Conservation (phyloP, 2,888 invertebrate species). For the Sarcophaga subvicina region DNA sequence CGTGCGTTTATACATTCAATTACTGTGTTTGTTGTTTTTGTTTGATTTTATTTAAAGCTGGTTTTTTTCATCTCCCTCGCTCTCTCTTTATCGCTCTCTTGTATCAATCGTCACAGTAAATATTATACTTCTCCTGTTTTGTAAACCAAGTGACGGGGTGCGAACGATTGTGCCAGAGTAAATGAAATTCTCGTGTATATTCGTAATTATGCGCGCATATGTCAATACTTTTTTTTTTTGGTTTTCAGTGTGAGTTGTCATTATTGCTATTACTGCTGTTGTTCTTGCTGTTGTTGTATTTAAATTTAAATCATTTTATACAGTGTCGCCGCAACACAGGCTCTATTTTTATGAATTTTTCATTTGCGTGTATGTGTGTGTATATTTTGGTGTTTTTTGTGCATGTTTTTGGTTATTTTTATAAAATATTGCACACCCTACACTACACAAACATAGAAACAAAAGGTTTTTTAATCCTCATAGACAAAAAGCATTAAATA, state of each 20-base stretch:
- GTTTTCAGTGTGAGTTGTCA: constrained; percentile 50
- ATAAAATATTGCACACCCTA: not conserved
- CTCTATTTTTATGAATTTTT: constrained; percentile 43
- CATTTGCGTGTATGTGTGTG: not conserved
- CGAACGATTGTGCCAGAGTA: constrained; percentile 7
- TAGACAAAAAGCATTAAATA: too few species aligned
- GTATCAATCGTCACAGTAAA: not conserved
- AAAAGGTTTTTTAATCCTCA: too few species aligned
- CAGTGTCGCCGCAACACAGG: constrained; percentile 56
- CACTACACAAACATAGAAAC: too few species aligned
- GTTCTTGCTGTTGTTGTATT: constrained; percentile 57
- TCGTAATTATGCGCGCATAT: constrained; percentile 69
- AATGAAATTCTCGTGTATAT: constrained; percentile 55
- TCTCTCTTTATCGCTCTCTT: constrained; percentile 4
- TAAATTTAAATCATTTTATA: constrained; percentile 66
- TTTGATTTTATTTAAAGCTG: constrained; percentile 59
- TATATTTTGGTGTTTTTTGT: constrained; percentile 9
- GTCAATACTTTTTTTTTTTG: constrained; percentile 67
- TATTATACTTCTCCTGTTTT: not conserved
- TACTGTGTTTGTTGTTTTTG: constrained; percentile 15
- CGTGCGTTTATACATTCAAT: not conserved
- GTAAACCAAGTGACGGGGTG: not conserved
- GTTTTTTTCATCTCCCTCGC: constrained; percentile 40
- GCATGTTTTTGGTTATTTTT: constrained; percentile 34
- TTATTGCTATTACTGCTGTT: constrained; percentile 27